Conservation (phyloP, 1,140 invertebrate genomes). For the Drosophila grimshawi region DNA sequence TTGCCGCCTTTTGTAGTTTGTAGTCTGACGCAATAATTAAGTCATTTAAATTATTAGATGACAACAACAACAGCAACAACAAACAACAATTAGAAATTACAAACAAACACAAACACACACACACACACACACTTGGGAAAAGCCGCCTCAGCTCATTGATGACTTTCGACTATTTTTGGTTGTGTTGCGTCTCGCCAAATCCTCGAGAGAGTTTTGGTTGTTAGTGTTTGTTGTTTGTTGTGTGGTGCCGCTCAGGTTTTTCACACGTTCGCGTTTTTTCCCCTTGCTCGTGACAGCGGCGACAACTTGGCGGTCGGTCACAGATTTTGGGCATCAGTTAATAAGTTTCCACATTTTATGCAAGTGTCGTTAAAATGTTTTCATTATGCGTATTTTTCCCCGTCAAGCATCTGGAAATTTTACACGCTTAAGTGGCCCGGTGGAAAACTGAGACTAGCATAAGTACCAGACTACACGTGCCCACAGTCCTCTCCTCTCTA, state of each 20-base stretch:
- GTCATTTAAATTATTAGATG: conserved; percentile 82
- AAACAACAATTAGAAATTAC: conserved; percentile 16
- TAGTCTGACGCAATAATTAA: conserved; percentile 82
- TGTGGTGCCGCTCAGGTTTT: conserved; percentile 63
- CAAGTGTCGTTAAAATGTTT: conserved; percentile 67
- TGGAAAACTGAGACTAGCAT: conserved; percentile 28
- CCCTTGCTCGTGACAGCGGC: conserved; percentile 31
- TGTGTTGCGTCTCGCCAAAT: conserved; percentile 70
- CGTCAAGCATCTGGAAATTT: conserved; percentile 58
- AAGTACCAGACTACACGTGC: conserved; percentile 59
- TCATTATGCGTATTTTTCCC: conserved; percentile 31
- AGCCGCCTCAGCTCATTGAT: conserved; percentile 45
- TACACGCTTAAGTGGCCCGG: conserved; percentile 65
- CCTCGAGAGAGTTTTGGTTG: conserved; percentile 59
- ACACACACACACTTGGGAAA: conserved; percentile 23
- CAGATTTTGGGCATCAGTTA: conserved; percentile 68
- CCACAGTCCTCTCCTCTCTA: conserved; percentile 11
- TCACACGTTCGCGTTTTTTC: conserved; percentile 75
- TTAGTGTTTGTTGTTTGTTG: conserved; percentile 36
- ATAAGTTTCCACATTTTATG: conserved; percentile 82
- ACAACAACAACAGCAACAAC: conserved; percentile 59
- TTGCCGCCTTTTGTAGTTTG: conserved; percentile 61
- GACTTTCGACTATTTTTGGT: conserved; percentile 69
- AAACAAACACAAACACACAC: conserved; percentile 37
- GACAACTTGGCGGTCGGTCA: conserved; percentile 46